Evolutionary conservation across 1,140 invertebrate species (phyloP).

Genomic region (Drosophila athabasca): DNA sequence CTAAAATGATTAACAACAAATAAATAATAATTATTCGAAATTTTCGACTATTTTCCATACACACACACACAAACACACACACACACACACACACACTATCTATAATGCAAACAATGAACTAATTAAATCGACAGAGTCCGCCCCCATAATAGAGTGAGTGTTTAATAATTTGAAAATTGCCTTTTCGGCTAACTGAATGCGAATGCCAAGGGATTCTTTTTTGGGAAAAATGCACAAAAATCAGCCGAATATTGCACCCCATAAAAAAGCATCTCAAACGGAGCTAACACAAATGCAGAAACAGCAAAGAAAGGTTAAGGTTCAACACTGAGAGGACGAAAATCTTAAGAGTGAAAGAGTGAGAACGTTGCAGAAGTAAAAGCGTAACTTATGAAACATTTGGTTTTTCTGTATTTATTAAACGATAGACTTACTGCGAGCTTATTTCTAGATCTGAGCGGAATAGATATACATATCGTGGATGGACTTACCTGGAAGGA

Average conservation of each 20-base stretch:
- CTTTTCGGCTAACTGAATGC: conserved; percentile 13
- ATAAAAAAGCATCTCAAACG: conserved; percentile 22
- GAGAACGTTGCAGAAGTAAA: conserved; percentile 17
- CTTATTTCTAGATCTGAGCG: conserved; percentile 39
- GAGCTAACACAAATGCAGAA: conserved; percentile 9
- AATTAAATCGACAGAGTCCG: conserved; percentile 73
- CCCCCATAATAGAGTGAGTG: conserved; percentile 50
- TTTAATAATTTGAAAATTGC: conserved; percentile 59
- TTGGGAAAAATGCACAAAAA: conserved; percentile 11
- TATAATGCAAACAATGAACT: conserved; percentile 70
- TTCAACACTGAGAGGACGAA: conserved; percentile 9
- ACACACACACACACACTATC: conserved; percentile 14
- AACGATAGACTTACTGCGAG: conserved; percentile 71
- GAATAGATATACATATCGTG: not conserved
- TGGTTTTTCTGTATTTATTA: conserved; percentile 31
- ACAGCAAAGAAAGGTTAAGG: not conserved
- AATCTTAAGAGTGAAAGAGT: conserved; percentile 7
- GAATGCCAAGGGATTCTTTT: not conserved
- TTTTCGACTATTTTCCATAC: conserved; percentile 11
- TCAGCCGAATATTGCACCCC: conserved; percentile 3
- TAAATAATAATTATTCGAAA: conserved; percentile 72
- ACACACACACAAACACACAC: conserved; percentile 15
- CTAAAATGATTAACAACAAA: conserved; percentile 71
- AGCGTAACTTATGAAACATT: conserved; percentile 7
- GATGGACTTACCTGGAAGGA: conserved; percentile 62